Conservation (phyloP, 2,888 invertebrate genomes). For the Heliconius charithonia region DNA sequence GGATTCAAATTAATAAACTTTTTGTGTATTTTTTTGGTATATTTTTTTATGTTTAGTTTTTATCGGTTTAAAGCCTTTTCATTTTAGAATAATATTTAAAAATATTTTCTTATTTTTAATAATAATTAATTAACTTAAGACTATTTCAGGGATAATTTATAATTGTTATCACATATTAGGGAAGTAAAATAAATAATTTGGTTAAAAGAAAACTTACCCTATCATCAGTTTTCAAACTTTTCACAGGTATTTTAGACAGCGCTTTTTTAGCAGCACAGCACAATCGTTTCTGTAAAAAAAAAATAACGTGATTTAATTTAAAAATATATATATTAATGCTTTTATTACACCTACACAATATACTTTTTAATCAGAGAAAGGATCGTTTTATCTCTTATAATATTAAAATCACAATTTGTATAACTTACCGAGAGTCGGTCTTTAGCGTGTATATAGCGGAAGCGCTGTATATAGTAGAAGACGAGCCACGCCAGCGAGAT, state of each 20-base stretch:
- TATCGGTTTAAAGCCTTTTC: not conserved
- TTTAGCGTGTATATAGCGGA: constrained; percentile 97
- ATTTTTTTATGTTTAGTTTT: not conserved
- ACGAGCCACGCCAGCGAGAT: constrained; percentile 97
- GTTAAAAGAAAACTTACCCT: constrained; percentile 84
- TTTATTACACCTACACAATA: too few relatives aligned
- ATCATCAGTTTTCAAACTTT: constrained; percentile 93
- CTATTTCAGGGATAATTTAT: too few relatives aligned
- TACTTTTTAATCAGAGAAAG: too few relatives aligned
- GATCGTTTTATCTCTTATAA: too few relatives aligned
- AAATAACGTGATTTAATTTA: not conserved
- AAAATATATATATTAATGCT: not conserved
- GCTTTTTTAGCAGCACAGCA: constrained; percentile 97
- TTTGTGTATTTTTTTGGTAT: not conserved
- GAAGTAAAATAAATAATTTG: not conserved
- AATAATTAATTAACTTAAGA: too few relatives aligned
- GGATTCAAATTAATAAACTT: not conserved
- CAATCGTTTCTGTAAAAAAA: constrained; percentile 89
- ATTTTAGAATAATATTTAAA: not conserved
- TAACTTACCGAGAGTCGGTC: constrained; percentile 93
- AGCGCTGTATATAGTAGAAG: constrained; percentile 97
- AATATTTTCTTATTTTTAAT: too few relatives aligned
- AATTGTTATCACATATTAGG: too few relatives aligned
- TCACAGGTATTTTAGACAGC: constrained; percentile 95
- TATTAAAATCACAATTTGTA: not conserved